These are phyloP conservation scores for Stenotaenia linearis DNA, from an alignment of 2,888 invertebrate species.

Conservation along the genomic window DNA sequence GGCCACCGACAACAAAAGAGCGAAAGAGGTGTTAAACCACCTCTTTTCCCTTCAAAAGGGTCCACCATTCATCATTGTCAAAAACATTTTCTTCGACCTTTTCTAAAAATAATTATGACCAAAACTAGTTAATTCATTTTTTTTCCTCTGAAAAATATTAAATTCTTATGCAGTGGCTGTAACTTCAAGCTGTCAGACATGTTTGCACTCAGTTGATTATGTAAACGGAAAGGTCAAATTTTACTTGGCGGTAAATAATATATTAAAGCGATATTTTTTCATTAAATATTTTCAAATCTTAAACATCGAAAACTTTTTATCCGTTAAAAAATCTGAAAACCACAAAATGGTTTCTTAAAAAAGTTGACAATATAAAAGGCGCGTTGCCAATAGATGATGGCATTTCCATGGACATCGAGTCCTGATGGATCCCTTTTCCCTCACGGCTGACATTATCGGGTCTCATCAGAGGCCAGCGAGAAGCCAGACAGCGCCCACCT, in stretches of 20 bases:
- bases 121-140: neutral
- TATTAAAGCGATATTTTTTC: no score
- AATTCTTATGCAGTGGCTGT: no score
- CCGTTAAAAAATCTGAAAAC: neutral
- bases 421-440: neutral
- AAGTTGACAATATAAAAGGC: neutral
- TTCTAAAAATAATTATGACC: neutral
- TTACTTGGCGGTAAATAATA: no score
- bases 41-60: neutral
- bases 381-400: slow-evolving; percentile 14
- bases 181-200: no score
- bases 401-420: slow-evolving; percentile 2
- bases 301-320: neutral
- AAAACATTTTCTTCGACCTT: neutral
- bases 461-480: slow-evolving; percentile 7
- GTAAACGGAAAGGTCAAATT: no score
- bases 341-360: no score
- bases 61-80: neutral
- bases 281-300: no score
- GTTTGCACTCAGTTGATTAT: no score
- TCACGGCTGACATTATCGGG: slow-evolving; percentile 7
- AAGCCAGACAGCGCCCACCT: slow-evolving; percentile 6
- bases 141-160: no score
- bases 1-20: neutral
- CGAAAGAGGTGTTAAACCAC: neutral